A percentile compares a stretch with the other conserved stretches of the same genome.
Conservation (phyloP, 2,888 invertebrate species). For the Folsomia candida region DNA sequence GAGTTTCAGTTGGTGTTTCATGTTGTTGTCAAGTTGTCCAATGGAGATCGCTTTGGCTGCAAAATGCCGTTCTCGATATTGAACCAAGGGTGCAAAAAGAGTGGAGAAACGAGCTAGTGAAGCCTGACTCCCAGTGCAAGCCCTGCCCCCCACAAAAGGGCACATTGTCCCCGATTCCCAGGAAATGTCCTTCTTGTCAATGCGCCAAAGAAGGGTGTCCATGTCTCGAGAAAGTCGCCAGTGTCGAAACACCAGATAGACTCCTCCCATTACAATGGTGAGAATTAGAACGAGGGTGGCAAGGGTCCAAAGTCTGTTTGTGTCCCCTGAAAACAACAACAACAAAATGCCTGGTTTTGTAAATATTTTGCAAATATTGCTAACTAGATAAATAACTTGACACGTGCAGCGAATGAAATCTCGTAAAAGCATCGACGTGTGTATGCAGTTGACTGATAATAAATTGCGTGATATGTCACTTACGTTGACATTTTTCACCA, state of each 20-base stretch:
- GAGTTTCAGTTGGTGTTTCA: slow-evolving; percentile 43
- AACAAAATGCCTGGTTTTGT: no score
- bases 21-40: slow-evolving; percentile 38
- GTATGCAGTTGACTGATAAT: neutral
- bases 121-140: slow-evolving; percentile 36
- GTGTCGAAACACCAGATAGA: slow-evolving; percentile 70
- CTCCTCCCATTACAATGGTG: slow-evolving; percentile 25
- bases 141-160: slow-evolving; percentile 29
- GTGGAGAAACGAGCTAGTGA: slow-evolving; percentile 67
- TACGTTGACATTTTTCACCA: slow-evolving; percentile 85
- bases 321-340: slow-evolving; percentile 24
- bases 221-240: slow-evolving; percentile 92
- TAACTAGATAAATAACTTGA: no score
- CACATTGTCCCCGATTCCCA: slow-evolving; percentile 45
- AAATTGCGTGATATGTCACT: slow-evolving; percentile 54
- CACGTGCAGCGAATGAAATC: no score
- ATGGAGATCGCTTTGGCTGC: slow-evolving; percentile 73
- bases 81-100: slow-evolving; percentile 84
- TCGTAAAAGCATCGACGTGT: no score
- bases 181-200: slow-evolving; percentile 85
- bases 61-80: slow-evolving; percentile 81
- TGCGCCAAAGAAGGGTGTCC: slow-evolving; percentile 89
- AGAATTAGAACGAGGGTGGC: slow-evolving; percentile 16
- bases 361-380: no score
- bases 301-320: slow-evolving; percentile 23